phyloP scores from a whole-genome alignment of 2,888 invertebrate species.

The Andrena trimmerana region DNA sequence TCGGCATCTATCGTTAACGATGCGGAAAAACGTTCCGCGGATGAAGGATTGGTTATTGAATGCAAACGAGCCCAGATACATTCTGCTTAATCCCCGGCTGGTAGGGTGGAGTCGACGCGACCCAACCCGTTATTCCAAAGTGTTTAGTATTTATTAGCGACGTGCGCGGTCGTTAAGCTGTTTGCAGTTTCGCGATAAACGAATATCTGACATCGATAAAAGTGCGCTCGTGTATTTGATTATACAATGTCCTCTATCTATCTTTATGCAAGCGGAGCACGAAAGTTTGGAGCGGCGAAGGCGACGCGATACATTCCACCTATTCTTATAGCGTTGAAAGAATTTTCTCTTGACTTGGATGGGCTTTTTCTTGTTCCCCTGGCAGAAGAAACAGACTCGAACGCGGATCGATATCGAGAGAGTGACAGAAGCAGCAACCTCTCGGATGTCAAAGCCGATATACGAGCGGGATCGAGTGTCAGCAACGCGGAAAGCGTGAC shows the following conservation, averaged over 20 bases:
- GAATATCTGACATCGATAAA: not conserved
- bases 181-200: not conserved
- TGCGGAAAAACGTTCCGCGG: constrained; percentile 23
- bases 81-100: constrained; percentile 3
- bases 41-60: constrained; percentile 50
- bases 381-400: constrained; percentile 85
- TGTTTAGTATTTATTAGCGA: constrained; percentile 7
- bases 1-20: constrained; percentile 40
- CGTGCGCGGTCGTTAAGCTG: not conserved
- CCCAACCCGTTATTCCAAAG: constrained; percentile 14
- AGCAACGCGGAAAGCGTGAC: constrained; percentile 90
- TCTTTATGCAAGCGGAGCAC: not conserved
- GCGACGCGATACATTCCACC: not conserved
- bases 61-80: constrained; percentile 42
- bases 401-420: constrained; percentile 87
- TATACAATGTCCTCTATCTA: not conserved
- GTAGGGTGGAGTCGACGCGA: constrained; percentile 27
- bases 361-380: constrained; percentile 6
- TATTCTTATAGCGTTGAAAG: not conserved
- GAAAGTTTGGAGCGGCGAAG: not conserved
- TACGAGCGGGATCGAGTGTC: constrained; percentile 93
- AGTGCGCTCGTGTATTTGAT: not conserved
- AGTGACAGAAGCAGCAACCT: constrained; percentile 97
- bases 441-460: constrained; percentile 95
- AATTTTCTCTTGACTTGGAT: not conserved